phyloP scores from a whole-genome alignment of 1,140 invertebrate species.

The Drosophila tristis region DNA sequence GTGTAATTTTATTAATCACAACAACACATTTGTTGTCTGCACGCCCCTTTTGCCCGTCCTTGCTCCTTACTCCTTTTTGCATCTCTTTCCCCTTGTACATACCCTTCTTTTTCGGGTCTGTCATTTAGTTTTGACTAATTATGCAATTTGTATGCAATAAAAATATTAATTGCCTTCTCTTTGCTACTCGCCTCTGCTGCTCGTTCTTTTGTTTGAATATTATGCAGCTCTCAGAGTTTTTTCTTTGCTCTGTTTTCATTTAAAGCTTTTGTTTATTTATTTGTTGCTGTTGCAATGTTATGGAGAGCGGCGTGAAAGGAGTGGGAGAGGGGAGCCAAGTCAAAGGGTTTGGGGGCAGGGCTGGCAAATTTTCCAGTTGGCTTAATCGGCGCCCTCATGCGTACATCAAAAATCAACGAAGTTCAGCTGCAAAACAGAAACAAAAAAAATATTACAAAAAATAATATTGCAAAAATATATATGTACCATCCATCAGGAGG shows the following conservation, averaged over 20 bases:
- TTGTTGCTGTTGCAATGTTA: slow-evolving; percentile 26
- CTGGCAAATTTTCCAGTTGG: slow-evolving; percentile 68
- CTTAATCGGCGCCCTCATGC: slow-evolving; percentile 68
- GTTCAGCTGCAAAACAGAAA: slow-evolving; percentile 14
- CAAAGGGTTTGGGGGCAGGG: slow-evolving; percentile 17
- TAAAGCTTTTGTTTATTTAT: slow-evolving; percentile 71
- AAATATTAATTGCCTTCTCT: slow-evolving; percentile 67
- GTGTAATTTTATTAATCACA: slow-evolving; percentile 82
- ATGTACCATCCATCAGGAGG: slow-evolving; percentile 1
- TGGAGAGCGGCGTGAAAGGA: not conserved
- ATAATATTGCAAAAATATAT: slow-evolving; percentile 29
- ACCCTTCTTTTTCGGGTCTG: slow-evolving; percentile 48
- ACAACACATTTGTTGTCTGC: slow-evolving; percentile 71
- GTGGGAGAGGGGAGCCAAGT: slow-evolving; percentile 16
- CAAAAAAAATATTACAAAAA: slow-evolving; percentile 30
- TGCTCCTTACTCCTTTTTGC: slow-evolving; percentile 26
- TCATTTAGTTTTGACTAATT: slow-evolving; percentile 79
- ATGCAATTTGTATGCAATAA: slow-evolving; percentile 79
- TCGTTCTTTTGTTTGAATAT: slow-evolving; percentile 17
- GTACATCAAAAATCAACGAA: slow-evolving; percentile 62
- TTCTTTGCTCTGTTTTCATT: slow-evolving; percentile 36
- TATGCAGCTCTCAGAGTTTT: slow-evolving; percentile 28
- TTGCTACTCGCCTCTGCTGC: slow-evolving; percentile 12
- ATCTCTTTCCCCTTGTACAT: slow-evolving; percentile 1
- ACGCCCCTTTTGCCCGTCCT: not conserved